A percentile compares a stretch with the other conserved stretches of the same genome.
These are phyloP conservation scores for Acrobasis repandana DNA, from an alignment of 2,888 invertebrate genomes.

Conservation along the genomic window DNA sequence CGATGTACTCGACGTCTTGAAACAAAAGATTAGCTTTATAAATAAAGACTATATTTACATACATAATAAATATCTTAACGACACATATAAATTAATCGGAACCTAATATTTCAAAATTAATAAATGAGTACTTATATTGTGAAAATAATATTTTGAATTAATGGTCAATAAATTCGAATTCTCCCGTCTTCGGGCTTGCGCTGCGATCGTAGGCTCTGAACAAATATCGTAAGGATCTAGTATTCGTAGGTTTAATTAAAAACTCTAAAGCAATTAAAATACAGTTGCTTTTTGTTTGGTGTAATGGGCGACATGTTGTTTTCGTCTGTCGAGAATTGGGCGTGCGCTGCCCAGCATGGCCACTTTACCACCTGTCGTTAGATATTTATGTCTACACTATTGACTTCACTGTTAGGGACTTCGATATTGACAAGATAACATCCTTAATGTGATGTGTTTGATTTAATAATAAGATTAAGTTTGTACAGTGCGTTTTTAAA, in stretches of 20 bases:
- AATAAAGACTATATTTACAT: slow-evolving; percentile 81
- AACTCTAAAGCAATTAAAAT: slow-evolving; percentile 49
- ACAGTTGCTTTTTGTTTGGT: slow-evolving; percentile 63
- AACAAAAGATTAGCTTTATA: slow-evolving; percentile 78
- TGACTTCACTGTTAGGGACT: slow-evolving; percentile 82
- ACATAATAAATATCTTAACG: slow-evolving; percentile 83
- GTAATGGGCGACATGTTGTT: slow-evolving; percentile 47
- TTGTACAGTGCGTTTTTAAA: slow-evolving; percentile 64
- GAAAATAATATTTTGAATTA: slow-evolving; percentile 84
- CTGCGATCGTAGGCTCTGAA: slow-evolving; percentile 54
- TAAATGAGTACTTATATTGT: slow-evolving; percentile 84
- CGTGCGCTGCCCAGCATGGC: slow-evolving; percentile 80
- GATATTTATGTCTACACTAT: slow-evolving; percentile 83
- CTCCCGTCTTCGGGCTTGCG: slow-evolving; percentile 82
- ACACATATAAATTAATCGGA: slow-evolving; percentile 83
- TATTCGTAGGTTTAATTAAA: slow-evolving; percentile 45
- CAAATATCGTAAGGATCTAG: slow-evolving; percentile 44
- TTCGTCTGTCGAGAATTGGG: slow-evolving; percentile 52
- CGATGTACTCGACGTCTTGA: slow-evolving; percentile 59
- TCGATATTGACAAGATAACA: slow-evolving; percentile 83
- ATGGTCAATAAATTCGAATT: slow-evolving; percentile 83
- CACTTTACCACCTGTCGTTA: slow-evolving; percentile 83
- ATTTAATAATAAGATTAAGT: slow-evolving; percentile 83
- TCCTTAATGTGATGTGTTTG: slow-evolving; percentile 84
- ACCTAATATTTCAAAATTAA: slow-evolving; percentile 84